Evolutionary conservation across 2,113 vertebrate species (phyloP), one percentile per base, ranked within the genome.

Genomic region (Mesocricetus auratus): DNA sequence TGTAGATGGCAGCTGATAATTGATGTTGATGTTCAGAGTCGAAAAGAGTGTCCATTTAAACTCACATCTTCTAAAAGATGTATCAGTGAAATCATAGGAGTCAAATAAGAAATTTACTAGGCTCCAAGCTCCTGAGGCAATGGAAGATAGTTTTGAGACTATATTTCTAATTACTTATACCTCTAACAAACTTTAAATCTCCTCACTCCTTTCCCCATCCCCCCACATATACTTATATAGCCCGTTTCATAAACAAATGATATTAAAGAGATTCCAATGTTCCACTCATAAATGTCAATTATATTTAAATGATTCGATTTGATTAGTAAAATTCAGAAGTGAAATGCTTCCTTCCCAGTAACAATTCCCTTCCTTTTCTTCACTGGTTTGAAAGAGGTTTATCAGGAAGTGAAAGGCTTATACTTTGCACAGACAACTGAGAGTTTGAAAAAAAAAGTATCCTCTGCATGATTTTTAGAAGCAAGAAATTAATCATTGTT

Each of bases 1-100:
- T n/a, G 62, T 21, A 77, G 56, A 19, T 17, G 45, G 11, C 45
- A 29, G 58, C 73, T 88, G 3, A 31, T 64, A 85, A 3, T 19
- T n/a, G 7, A 75, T 94, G 7, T 3, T 53, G 4, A 66, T 60
- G 1, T 3, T 86, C 45, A 94, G 50, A 81, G 79, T 60, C 26
- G 64, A 26, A 71, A 0, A 79, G 6, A 12, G 24, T 42, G 31
- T 81, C 12, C 24, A 1, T 75, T 94, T 90, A 86, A 53, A 78
- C 62, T 58, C n/a, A 82, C 66, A 13, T 74, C 45, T 85, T 71
- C n/a, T 45, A 89, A 91, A 96, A 58, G 75, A 62, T 10, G n/a
- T 11, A 79, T 53, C 2, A 36, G 17, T 58, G 53, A 31, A 2
- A 90, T 91, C 60, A 87, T 45, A 39, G 60, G 53, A 24, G 2